Evolutionary conservation across 2,113 vertebrate species (phyloP), one percentile per base, ranked within the genome.

Genomic region (Cynocephalus volans): DNA sequence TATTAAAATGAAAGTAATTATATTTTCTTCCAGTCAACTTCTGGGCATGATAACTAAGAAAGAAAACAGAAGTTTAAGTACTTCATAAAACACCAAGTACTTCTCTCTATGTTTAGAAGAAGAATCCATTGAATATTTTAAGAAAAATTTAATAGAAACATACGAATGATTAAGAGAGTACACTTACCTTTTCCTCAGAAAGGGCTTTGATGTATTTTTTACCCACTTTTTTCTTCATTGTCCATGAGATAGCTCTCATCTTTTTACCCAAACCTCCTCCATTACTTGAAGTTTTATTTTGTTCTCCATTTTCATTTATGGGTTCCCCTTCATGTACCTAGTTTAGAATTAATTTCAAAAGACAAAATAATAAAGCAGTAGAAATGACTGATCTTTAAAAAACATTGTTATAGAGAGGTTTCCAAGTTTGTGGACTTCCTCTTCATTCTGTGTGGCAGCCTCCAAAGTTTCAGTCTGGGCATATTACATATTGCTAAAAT

Each of bases 171-270:
- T 83, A 93, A 88, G 41, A 86, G 69, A 41, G 3, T 18, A 11
- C 90, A 96, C 98, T 99, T 98, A 99, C 99, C 97, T 95, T 98
- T 89, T 99, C 99, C 96, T 99, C 99, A 36, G 99, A 99, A 6
- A 99, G 98, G 88, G 98, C 98, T 97, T 99, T 99, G 93, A 98
- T 98, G 89, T 99, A 99, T 94, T 99, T 99, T 97, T 98, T 98
- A 24, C 98, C 98, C 99, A 99, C 99, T 98, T 98, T 99, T 97
- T 99, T 99, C 98, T 99, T 99, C 99, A 99, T 99, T 79, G 99
- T 99, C 96, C 99, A 98, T 10, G 99, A 99, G 97, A 99, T 99
- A 92, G 98, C 98, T 97, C 99, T 99, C 98, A 98, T 99, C 97
- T 99, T 99, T 98, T 98, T 99, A 48, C 98, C 98, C 90, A 99